phyloP scores from a whole-genome alignment of 2,113 vertebrate genomes.

The Pica pica region DNA sequence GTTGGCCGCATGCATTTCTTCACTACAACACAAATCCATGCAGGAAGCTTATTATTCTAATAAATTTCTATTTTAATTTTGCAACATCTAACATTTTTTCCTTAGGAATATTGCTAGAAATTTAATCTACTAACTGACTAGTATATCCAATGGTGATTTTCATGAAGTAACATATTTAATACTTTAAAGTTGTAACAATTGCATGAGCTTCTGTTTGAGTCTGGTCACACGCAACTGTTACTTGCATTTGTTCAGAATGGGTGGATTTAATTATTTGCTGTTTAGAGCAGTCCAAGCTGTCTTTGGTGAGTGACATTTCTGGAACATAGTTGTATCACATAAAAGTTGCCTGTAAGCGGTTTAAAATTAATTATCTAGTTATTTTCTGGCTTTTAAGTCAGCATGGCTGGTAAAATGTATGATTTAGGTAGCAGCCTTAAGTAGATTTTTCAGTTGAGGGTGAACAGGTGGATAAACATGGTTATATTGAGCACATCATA shows the following conservation, averaged over 20 bases:
- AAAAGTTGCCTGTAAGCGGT: background rate
- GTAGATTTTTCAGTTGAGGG: background rate
- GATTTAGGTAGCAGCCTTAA: background rate
- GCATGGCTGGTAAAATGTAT: background rate
- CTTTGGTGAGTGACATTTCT: background rate
- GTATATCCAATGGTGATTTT: background rate
- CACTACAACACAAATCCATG: background rate
- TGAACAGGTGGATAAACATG: background rate
- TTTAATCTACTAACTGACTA: background rate
- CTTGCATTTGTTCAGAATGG: background rate
- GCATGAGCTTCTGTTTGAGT: background rate
- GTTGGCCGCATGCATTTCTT: background rate
- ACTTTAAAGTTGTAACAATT: background rate
- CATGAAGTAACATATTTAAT: background rate
- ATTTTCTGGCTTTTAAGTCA: background rate
- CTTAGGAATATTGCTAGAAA: background rate
- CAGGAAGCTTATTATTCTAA: background rate
- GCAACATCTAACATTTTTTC: background rate
- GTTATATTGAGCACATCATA: background rate
- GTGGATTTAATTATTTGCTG: background rate
- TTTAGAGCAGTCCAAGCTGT: background rate
- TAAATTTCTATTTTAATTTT: background rate
- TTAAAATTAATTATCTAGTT: background rate
- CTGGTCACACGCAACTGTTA: background rate
- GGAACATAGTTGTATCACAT: background rate